Percentiles rank a stretch among this genome's conserved stretches.
phyloP scores from a whole-genome alignment of 1,140 invertebrate genomes.

The Pararge aegeria region DNA sequence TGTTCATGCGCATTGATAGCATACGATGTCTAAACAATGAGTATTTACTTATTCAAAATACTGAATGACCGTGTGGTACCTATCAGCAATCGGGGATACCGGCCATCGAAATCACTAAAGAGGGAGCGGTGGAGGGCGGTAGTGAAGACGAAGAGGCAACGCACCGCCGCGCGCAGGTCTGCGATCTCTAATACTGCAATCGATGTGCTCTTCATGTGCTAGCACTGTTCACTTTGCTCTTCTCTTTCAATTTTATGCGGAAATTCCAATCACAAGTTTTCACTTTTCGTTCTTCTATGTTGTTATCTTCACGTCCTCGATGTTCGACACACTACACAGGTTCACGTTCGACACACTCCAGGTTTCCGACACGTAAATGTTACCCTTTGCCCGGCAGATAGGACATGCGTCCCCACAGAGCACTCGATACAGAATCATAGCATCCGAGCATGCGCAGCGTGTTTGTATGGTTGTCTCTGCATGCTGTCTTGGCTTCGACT shows the following conservation, averaged over 20 bases:
- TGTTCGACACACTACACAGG: conserved; percentile 61
- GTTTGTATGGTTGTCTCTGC: conserved; percentile 69
- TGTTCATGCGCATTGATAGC: conserved; percentile 46
- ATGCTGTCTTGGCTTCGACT: conserved; percentile 77
- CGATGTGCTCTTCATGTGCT: conserved; percentile 76
- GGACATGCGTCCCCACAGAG: conserved; percentile 52
- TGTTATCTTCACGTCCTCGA: conserved; percentile 69
- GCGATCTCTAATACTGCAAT: conserved; percentile 71
- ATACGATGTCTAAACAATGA: conserved; percentile 35
- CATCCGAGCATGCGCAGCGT: conserved; percentile 68
- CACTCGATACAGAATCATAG: conserved; percentile 68
- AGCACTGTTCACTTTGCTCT: conserved; percentile 71
- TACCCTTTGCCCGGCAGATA: conserved; percentile 39
- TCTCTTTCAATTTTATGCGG: conserved; percentile 68
- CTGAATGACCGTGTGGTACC: conserved; percentile 71
- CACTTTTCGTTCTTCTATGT: conserved; percentile 69
- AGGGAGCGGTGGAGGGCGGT: conserved; percentile 80
- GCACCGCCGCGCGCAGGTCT: conserved; percentile 78
- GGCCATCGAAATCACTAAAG: conserved; percentile 93
- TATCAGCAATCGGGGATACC: conserved; percentile 77
- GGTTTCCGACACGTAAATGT: conserved; percentile 41
- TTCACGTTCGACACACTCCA: conserved; percentile 49
- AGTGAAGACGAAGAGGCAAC: conserved; percentile 80
- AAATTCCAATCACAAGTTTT: conserved; percentile 67
- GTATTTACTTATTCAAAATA: conserved; percentile 52